A percentile compares a stretch with the other conserved stretches of the same genome.
These are phyloP conservation scores for Tenodera sinensis DNA, from an alignment of 2,888 invertebrate species.

Conservation along the genomic window DNA sequence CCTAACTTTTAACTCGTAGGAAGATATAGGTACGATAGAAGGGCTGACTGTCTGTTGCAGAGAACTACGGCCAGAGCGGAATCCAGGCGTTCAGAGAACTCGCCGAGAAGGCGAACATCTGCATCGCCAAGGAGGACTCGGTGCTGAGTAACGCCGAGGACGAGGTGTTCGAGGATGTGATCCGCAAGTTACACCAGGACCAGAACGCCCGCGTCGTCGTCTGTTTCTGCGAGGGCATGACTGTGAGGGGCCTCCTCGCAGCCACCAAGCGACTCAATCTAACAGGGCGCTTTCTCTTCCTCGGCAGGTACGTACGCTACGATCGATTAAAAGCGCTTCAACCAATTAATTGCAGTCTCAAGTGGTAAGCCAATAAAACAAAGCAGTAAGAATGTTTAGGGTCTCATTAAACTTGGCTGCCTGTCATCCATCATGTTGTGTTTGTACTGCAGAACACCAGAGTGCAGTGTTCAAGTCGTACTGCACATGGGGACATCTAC, in stretches of 20 bases:
- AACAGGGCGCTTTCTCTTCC: conserved; percentile 58
- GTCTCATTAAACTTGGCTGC: neutral
- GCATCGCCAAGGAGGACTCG: conserved; percentile 66
- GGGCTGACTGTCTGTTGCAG: conserved; percentile 48
- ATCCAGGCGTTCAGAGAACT: conserved; percentile 70
- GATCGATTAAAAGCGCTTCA: neutral
- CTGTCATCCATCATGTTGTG: neutral
- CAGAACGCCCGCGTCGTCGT: conserved; percentile 60
- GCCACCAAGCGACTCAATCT: conserved; percentile 57
- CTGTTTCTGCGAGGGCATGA: conserved; percentile 76
- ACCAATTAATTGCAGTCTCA: neutral
- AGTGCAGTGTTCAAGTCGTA: no score
- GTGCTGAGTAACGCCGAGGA: conserved; percentile 58
- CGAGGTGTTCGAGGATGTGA: conserved; percentile 53
- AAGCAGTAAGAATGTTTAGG: neutral
- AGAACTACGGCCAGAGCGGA: conserved; percentile 73
- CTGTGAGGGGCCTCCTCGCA: conserved; percentile 60
- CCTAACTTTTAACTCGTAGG: no score
- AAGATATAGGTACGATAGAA: no score
- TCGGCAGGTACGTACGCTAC: conserved; percentile 56
- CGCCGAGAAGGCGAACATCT: conserved; percentile 62
- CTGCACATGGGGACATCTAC: no score
- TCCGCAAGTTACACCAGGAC: conserved; percentile 54
- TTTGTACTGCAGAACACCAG: no score
- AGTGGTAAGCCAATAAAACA: neutral